These are phyloP conservation scores for Odontamblyopus lacepedii DNA, from an alignment of 2,797 vertebrate species.

Conservation along the genomic window DNA sequence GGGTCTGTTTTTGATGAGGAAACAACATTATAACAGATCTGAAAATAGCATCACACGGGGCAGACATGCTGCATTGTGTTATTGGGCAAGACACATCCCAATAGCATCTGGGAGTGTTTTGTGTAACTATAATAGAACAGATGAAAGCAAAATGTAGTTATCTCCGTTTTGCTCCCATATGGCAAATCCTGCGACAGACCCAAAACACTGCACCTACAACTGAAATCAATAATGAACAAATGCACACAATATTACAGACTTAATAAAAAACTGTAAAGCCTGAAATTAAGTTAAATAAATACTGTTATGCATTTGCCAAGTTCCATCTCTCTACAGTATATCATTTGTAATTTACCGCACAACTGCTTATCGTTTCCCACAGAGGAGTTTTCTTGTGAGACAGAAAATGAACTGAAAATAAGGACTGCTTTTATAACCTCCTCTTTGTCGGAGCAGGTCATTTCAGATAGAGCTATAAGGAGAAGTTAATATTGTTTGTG, in stretches of 20 bases:
- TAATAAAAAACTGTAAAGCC: too few species aligned
- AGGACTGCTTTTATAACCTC: neutral
- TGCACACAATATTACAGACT: too few species aligned
- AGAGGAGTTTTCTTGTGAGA: neutral
- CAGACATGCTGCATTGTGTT: too few species aligned
- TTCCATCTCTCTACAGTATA: neutral
- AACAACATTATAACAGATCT: too few species aligned
- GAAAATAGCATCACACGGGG: too few species aligned
- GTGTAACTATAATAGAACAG: neutral
- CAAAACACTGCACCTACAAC: too few species aligned
- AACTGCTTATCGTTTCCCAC: neutral
- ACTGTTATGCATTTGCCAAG: neutral
- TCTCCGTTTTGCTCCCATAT: neutral
- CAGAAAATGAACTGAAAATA: neutral
- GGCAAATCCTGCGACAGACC: neutral
- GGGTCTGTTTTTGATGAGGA: too few species aligned
- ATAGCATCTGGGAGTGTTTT: neutral
- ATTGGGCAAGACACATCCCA: too few species aligned
- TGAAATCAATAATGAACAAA: too few species aligned
- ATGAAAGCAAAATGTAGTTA: neutral
- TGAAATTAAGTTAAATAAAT: neutral
- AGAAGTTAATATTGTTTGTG: neutral
- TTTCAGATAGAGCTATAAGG: conserved; percentile 5
- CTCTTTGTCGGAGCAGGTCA: neutral
- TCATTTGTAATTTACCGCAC: neutral